Evolutionary conservation across 2,888 invertebrate species (phyloP).

Genomic region (Ethmia dodecea): DNA sequence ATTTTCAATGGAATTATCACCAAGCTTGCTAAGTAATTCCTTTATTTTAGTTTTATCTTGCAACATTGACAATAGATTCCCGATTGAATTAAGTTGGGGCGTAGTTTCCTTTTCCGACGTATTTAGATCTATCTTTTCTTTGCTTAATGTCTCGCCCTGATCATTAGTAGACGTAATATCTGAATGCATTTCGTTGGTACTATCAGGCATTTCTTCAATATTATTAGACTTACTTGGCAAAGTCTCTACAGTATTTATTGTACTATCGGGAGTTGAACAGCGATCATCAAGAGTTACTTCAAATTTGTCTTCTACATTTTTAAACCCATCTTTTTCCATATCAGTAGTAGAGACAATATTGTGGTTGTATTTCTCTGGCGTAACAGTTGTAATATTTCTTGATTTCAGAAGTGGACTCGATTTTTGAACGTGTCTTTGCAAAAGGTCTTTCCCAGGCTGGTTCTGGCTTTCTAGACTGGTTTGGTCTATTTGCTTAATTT

Average conservation of each 20-base stretch:
- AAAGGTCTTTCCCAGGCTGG: too few species aligned
- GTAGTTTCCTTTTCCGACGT: neutral
- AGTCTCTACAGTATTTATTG: constrained; percentile 35
- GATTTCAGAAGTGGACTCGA: too few species aligned
- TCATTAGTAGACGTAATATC: constrained; percentile 45
- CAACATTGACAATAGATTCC: constrained; percentile 52
- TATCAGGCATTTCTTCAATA: constrained; percentile 35
- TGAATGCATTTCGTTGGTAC: constrained; percentile 46
- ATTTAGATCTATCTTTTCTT: neutral
- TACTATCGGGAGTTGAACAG: constrained; percentile 53
- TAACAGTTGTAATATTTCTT: too few species aligned
- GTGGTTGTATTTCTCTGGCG: constrained; percentile 18
- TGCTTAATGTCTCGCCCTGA: constrained; percentile 20
- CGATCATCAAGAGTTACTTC: constrained; percentile 14
- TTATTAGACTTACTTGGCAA: constrained; percentile 17
- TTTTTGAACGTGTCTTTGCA: too few species aligned
- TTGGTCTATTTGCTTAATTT: too few species aligned
- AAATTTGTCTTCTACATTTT: constrained; percentile 1
- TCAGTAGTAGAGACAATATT: constrained; percentile 47
- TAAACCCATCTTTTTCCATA: constrained; percentile 14
- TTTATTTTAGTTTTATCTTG: constrained; percentile 70
- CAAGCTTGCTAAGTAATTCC: constrained; percentile 58
- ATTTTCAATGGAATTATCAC: constrained; percentile 55
- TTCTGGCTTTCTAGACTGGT: too few species aligned
- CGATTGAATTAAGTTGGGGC: constrained; percentile 39